Evolutionary conservation across 1,140 invertebrate genomes (phyloP), one percentile per base, ranked within the genome.

Genomic region (Aphaenogaster rudis): DNA sequence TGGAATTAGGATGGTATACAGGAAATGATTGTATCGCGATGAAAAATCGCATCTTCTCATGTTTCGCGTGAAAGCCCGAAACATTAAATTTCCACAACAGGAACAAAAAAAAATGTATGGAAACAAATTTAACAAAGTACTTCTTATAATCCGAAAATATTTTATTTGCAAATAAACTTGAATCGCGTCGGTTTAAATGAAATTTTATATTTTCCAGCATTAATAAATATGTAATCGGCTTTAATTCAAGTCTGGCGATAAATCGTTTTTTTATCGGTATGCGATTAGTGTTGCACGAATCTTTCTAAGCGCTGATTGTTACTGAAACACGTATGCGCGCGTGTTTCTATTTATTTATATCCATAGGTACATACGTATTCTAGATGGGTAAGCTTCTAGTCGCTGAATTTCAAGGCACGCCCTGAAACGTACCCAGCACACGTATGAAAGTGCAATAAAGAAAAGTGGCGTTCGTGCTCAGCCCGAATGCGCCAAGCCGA

Each of bases 391-490:
- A 78, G 86, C 67, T 71, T 57, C 52, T 28, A 48, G 67, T 66
- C 88, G 82, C 84, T 87, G 89, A 91, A 91, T 91, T 91, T 91
- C 76, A 87, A 74, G 80, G 74, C 78, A 78, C 79, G 57, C 61
- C 48, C 63, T 50, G 79, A 84, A 88, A 85, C 74, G 89, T 91
- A 91, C 33, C 79, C 90, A 63, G 79, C 80, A 88, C 90, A 89
- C 90, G 90, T 91, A 91, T 91, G 90, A 91, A 91, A 87, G 78
- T 88, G 87, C 90, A 91, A 91, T 91, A 91, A 91, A 91, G 90
- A 91, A 91, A 91, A 91, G 90, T 91, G 84, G 89, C 90, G 90
- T 88, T 91, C 89, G 90, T 91, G 90, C 89, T 72, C 63, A 59
- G 74, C 7, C 36, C 33, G 80, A 90, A 88, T 74, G 54, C 89